Evolutionary conservation across 2,888 invertebrate species (phyloP).

Genomic region (Torymus auratus): DNA sequence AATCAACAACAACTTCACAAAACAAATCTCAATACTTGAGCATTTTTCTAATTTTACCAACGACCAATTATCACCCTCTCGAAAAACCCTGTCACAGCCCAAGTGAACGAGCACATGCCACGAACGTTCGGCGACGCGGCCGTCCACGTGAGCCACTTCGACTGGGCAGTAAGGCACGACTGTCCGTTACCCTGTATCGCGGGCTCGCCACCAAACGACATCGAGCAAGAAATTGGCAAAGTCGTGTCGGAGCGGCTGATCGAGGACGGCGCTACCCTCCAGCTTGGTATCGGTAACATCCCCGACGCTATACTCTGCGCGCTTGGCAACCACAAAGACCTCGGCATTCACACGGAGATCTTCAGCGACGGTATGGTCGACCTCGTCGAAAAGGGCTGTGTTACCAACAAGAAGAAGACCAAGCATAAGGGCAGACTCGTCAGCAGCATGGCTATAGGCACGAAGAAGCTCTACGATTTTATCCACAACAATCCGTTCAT

Average conservation of each 20-base stretch:
- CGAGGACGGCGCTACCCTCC: slow-evolving; percentile 82
- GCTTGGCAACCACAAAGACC: slow-evolving; percentile 79
- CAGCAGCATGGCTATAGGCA: slow-evolving; percentile 80
- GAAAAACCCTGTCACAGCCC: slow-evolving; percentile 68
- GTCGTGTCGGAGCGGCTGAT: slow-evolving; percentile 81
- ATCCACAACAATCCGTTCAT: slow-evolving; percentile 82
- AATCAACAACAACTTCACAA: too few species aligned
- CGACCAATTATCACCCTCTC: too few species aligned
- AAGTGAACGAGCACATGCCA: slow-evolving; percentile 81
- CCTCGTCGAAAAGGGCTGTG: slow-evolving; percentile 79
- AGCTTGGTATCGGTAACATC: slow-evolving; percentile 83
- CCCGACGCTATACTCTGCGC: slow-evolving; percentile 81
- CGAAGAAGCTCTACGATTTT: slow-evolving; percentile 81
- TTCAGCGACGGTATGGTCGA: slow-evolving; percentile 82
- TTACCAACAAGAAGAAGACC: slow-evolving; percentile 81
- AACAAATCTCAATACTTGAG: too few species aligned
- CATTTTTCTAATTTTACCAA: too few species aligned
- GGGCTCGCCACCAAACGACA: slow-evolving; percentile 74
- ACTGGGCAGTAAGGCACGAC: slow-evolving; percentile 78
- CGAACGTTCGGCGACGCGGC: slow-evolving; percentile 81
- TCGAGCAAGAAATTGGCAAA: slow-evolving; percentile 80
- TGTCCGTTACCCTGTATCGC: slow-evolving; percentile 76
- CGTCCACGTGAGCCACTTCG: slow-evolving; percentile 81
- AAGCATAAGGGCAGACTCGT: slow-evolving; percentile 80
- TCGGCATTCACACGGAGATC: slow-evolving; percentile 83